Evolutionary conservation across 2,888 invertebrate genomes (phyloP), one percentile per base, ranked within the genome.

Genomic region (Arenicola marina): DNA sequence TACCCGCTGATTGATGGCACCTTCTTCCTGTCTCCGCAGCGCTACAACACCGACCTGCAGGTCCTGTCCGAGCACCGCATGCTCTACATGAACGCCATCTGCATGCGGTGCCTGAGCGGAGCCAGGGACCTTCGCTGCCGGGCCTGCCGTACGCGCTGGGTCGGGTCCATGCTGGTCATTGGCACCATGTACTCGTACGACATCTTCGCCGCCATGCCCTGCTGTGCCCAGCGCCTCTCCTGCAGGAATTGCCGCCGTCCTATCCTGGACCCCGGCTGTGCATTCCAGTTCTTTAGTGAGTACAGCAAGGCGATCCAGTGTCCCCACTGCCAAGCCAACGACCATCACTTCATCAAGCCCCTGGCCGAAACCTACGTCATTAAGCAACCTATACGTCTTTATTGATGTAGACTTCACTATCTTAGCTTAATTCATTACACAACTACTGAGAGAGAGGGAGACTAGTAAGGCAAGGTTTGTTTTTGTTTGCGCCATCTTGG

Each of bases 101-200:
- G 96, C 86, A 94, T 97, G 92, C 89, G 60, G n/a, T 82, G 82
- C 84, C 87, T 79, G 84, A 87, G 95, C 78, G 95, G 95, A 83
- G 26, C 45, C 31, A 32, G 58, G 18, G 43, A 21, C 15, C 70
- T 81, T 18, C 68, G 74, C 15, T 83, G 82, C 65, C 71, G 71
- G n/a, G 70, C 76, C 18, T 82, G 81, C 68, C 75, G 78, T 56
- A 73, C 70, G n/a, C 72, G 65, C 7, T 83, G 81, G 81, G 74
- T 94, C 80, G 97, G 97, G 31, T 91, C 93, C 29, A 92, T 93
- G 57, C 88, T 97, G 67, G 92, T 97, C 62, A 88, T 69, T 26
- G 69, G 68, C 28, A 95, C 96, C 70, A 95, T 97, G 93, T 98
- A 98, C 86, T 92, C 95, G 65, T 98, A 95, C 81, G 97, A 98